Evolutionary conservation across 1,140 invertebrate species (phyloP).

Genomic region (Drosophila ironensis): DNA sequence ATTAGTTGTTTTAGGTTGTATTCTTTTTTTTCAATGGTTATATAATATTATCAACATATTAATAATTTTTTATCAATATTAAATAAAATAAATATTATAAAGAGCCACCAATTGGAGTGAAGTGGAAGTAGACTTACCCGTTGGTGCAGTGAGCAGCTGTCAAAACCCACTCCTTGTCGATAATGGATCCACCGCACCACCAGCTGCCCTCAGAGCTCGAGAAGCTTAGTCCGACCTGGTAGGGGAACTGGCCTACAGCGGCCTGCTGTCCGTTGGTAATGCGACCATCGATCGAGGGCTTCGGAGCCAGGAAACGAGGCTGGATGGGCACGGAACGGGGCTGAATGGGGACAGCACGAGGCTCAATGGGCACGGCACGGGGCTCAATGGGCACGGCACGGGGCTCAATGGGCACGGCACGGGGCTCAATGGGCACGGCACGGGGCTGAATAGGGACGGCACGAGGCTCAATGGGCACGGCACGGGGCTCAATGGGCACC

Average conservation of each 20-base stretch:
- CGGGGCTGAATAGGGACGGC: constrained; percentile 58
- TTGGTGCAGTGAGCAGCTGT: constrained; percentile 85
- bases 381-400: constrained; percentile 54
- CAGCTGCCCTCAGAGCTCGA: constrained; percentile 61
- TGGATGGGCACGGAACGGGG: constrained; percentile 59
- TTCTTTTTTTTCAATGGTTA: no score
- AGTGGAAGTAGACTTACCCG: constrained; percentile 24
- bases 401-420: neutral
- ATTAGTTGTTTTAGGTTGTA: no score
- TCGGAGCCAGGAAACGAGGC: constrained; percentile 45
- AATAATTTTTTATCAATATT: no score
- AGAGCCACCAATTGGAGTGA: no score
- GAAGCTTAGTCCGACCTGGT: constrained; percentile 82
- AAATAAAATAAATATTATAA: no score
- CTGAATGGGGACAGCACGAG: constrained; percentile 57
- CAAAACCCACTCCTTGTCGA: constrained; percentile 83
- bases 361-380: constrained; percentile 55
- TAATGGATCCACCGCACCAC: constrained; percentile 85
- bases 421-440: constrained; percentile 2
- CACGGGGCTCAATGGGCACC: constrained; percentile 60
- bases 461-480: neutral
- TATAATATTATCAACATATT: no score
- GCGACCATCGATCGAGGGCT: constrained; percentile 55
- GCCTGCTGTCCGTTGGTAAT: constrained; percentile 71
- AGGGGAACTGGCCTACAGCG: constrained; percentile 82